Conservation (phyloP, 2,888 invertebrate genomes). For the Polyploca ridens region DNA sequence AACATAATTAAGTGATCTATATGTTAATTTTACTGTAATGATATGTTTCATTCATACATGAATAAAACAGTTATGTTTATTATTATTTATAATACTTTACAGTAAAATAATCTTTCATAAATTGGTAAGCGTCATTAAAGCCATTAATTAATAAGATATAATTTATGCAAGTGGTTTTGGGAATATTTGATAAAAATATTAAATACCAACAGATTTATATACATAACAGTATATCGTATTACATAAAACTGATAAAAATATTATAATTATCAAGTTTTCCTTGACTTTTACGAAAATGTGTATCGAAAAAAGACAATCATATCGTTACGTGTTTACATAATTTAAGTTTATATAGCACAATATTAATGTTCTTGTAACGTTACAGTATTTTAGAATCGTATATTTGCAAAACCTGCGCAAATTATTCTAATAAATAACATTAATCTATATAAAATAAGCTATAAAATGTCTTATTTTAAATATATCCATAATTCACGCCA, state of each 20-base stretch:
- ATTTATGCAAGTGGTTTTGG: too few relatives aligned
- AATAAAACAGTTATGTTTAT: not conserved
- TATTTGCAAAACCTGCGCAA: not conserved
- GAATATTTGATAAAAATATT: too few relatives aligned
- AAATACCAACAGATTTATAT: too few relatives aligned
- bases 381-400: not conserved
- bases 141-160: too few relatives aligned
- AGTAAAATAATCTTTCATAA: not conserved
- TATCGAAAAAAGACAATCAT: too few relatives aligned
- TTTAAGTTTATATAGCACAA: too few relatives aligned
- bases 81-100: not conserved
- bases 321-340: too few relatives aligned
- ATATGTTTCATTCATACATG: not conserved
- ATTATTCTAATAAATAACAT: not conserved
- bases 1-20: constrained; percentile 8
- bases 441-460: too few relatives aligned
- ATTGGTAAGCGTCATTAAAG: not conserved
- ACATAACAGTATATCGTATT: too few relatives aligned
- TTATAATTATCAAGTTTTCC: too few relatives aligned
- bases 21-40: not conserved
- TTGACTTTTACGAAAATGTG: too few relatives aligned
- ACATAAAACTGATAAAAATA: too few relatives aligned
- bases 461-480: not conserved
- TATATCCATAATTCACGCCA: not conserved
- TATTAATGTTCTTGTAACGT: not conserved